Percentiles rank a stretch among this genome's conserved stretches.
Conservation (phyloP, 2,113 vertebrate genomes). For the Melospiza georgiana region DNA sequence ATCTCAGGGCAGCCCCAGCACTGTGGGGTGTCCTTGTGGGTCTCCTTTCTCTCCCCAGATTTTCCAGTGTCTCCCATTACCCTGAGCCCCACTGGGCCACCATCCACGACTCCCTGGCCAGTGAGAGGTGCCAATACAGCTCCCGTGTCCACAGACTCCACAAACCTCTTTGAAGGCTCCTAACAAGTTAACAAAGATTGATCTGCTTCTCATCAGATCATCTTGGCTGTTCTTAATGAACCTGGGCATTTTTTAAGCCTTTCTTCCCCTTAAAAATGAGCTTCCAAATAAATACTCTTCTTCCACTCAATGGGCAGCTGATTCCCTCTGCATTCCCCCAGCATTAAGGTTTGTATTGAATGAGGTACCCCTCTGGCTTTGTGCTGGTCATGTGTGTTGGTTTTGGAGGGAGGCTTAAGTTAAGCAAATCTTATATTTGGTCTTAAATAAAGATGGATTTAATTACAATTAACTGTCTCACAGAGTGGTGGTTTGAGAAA, state of each 20-base stretch:
- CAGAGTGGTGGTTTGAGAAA: not conserved
- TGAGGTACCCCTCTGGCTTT: not conserved
- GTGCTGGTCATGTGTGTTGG: not conserved
- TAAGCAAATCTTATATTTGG: not conserved
- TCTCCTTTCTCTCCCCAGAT: not conserved
- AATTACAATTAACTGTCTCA: not conserved
- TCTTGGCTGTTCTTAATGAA: constrained; percentile 51
- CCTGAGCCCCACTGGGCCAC: not conserved
- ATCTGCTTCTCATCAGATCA: constrained; percentile 21
- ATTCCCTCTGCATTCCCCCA: not conserved
- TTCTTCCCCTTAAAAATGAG: constrained; percentile 1
- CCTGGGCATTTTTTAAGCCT: not conserved
- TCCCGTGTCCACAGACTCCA: not conserved
- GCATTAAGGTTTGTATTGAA: not conserved
- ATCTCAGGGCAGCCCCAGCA: not conserved
- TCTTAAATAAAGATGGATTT: not conserved
- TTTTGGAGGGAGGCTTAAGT: not conserved
- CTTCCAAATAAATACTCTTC: constrained; percentile 24
- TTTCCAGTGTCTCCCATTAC: not conserved
- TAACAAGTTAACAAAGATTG: constrained; percentile 47
- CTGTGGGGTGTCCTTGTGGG: not conserved
- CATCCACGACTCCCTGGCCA: not conserved
- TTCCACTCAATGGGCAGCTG: not conserved
- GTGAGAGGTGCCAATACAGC: not conserved
- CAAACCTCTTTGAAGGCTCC: constrained; percentile 19